Percentiles rank a stretch among this genome's conserved stretches.
Conservation (phyloP, 2,797 vertebrate species). For the Columba guinea region DNA sequence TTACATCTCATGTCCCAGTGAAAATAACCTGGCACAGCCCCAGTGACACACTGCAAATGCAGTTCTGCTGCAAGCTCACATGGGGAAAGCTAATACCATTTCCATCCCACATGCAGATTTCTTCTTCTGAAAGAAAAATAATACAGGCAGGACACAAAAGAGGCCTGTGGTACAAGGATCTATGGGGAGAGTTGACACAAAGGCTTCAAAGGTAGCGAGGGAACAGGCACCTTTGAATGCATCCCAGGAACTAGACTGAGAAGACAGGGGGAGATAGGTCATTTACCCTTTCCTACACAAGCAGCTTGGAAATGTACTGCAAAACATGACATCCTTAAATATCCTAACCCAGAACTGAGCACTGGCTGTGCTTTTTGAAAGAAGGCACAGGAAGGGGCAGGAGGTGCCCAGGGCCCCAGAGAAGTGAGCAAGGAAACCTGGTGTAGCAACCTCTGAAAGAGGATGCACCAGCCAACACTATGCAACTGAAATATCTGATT, state of each 20-base stretch:
- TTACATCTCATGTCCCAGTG: not conserved
- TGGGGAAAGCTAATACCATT: conserved; percentile 6
- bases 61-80: not conserved
- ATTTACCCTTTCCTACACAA: conserved; percentile 1
- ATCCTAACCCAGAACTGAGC: not conserved
- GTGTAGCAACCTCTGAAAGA: not conserved
- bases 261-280: conserved; percentile 38
- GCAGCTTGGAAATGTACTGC: not conserved
- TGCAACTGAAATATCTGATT: not conserved
- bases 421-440: not conserved
- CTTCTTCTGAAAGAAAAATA: not conserved
- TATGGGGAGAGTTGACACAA: not conserved
- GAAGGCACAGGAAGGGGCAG: not conserved
- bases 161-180: not conserved
- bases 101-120: conserved; percentile 30
- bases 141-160: conserved; percentile 11
- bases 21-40: not conserved
- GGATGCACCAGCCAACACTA: not conserved
- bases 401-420: not conserved
- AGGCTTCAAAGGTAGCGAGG: not conserved
- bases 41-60: not conserved
- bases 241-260: not conserved
- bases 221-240: not conserved
- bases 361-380: not conserved
- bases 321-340: conserved; percentile 8